phyloP scores from a whole-genome alignment of 2,113 vertebrate species.

The Istiophorus platypterus region DNA sequence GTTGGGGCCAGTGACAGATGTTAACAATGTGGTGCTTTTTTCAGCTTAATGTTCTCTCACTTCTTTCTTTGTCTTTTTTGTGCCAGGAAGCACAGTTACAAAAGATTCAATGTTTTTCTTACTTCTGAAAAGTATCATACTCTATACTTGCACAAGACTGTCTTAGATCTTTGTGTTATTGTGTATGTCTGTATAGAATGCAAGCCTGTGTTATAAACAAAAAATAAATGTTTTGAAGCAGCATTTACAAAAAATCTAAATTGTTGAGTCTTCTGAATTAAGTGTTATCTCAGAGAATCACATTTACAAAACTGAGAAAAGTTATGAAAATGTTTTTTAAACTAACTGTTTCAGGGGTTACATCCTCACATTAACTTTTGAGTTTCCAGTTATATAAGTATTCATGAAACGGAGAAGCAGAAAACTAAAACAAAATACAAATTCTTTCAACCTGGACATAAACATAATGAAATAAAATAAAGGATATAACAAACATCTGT shows the following conservation, averaged over 20 bases:
- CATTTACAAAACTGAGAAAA: background rate
- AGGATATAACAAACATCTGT: too few species aligned
- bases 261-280: conserved; percentile 6
- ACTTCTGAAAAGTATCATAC: conserved; percentile 56
- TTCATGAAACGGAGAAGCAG: background rate
- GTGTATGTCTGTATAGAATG: conserved; percentile 67
- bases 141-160: conserved; percentile 62
- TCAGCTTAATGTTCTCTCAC: conserved; percentile 55
- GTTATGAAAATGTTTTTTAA: background rate
- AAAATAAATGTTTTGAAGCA: conserved; percentile 88
- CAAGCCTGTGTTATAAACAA: conserved; percentile 62
- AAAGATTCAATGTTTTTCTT: conserved; percentile 51
- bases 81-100: conserved; percentile 56
- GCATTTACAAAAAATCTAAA: conserved; percentile 52
- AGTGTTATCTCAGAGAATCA: background rate
- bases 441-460: background rate
- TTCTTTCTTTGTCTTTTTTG: conserved; percentile 52
- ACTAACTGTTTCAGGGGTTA: background rate
- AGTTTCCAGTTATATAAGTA: background rate
- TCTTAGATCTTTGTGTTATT: conserved; percentile 68
- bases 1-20: conserved; percentile 49
- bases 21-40: conserved; percentile 67
- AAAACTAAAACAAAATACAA: background rate
- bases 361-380: background rate
- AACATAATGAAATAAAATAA: background rate